A percentile compares a stretch with the other conserved stretches of the same genome.
Conservation (phyloP, 2,797 vertebrate species). For the Gorsachius magnificus region DNA sequence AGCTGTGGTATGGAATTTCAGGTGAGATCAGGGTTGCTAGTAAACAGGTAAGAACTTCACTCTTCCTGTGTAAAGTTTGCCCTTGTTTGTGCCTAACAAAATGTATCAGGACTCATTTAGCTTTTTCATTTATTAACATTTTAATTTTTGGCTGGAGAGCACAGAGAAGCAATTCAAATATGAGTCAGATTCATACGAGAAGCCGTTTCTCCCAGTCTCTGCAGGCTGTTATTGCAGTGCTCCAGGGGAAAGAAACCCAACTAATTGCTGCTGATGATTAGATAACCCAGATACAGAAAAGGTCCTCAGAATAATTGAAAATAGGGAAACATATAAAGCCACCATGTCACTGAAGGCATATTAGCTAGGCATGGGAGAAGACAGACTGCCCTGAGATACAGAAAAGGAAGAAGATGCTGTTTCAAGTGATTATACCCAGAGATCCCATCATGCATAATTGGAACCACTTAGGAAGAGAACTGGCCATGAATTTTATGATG, state of each 20-base stretch:
- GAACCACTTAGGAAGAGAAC: background rate
- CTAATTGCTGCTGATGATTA: background rate
- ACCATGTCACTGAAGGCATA: background rate
- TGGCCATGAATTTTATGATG: background rate
- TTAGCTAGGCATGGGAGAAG: background rate
- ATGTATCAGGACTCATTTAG: background rate
- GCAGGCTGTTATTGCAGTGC: background rate
- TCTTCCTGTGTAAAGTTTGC: background rate
- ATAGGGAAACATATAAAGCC: background rate
- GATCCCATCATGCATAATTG: background rate
- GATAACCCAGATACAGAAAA: background rate
- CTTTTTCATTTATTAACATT: background rate
- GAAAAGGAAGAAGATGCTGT: background rate
- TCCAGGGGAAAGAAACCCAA: background rate
- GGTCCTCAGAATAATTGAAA: background rate
- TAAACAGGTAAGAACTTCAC: background rate
- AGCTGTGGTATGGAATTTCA: background rate
- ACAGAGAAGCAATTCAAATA: background rate
- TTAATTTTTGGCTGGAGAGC: background rate
- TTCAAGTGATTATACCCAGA: background rate
- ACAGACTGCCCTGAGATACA: background rate
- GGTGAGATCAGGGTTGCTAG: background rate
- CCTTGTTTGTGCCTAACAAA: background rate
- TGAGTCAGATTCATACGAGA: conserved; percentile 8
- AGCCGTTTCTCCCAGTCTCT: conserved; percentile 8